These are phyloP conservation scores for Cremastinae sp. DNA, from an alignment of 2,888 invertebrate species.

Conservation along the genomic window DNA sequence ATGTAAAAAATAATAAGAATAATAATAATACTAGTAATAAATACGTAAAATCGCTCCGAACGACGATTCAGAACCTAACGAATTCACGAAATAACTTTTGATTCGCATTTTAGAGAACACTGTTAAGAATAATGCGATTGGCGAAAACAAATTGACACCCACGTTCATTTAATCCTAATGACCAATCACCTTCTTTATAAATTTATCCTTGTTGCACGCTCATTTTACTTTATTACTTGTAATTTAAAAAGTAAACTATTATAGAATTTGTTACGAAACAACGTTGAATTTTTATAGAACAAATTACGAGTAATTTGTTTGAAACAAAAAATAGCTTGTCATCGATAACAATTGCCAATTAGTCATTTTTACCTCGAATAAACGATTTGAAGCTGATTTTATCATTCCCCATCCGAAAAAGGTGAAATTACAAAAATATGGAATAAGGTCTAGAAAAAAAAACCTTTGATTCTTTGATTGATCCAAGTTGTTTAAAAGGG, in stretches of 20 bases:
- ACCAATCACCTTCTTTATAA: conserved; percentile 16
- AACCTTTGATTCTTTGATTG: conserved; percentile 6
- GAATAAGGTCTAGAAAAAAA: neutral
- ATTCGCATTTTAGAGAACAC: conserved; percentile 40
- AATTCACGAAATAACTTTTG: conserved; percentile 45
- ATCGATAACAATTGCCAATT: too few species aligned
- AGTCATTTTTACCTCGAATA: too few species aligned
- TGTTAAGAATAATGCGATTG: conserved; percentile 21
- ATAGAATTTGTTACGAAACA: neutral
- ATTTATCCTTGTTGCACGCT: too few species aligned
- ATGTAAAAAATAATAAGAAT: conserved; percentile 45
- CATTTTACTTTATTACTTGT: conserved; percentile 1
- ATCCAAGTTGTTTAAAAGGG: neutral
- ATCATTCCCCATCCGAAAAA: neutral
- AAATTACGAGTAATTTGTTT: neutral
- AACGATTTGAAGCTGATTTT: too few species aligned
- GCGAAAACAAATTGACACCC: neutral
- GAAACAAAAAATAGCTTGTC: neutral
- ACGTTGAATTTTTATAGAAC: neutral
- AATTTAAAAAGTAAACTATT: neutral
- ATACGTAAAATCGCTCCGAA: conserved; percentile 29
- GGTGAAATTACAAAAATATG: neutral
- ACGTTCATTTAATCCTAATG: neutral
- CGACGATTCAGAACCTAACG: conserved; percentile 45
- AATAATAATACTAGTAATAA: neutral